These are phyloP conservation scores for Axinella damicornis DNA, from an alignment of 37 sponge, comb jelly and placozoan genomes.

Conservation along the genomic window DNA sequence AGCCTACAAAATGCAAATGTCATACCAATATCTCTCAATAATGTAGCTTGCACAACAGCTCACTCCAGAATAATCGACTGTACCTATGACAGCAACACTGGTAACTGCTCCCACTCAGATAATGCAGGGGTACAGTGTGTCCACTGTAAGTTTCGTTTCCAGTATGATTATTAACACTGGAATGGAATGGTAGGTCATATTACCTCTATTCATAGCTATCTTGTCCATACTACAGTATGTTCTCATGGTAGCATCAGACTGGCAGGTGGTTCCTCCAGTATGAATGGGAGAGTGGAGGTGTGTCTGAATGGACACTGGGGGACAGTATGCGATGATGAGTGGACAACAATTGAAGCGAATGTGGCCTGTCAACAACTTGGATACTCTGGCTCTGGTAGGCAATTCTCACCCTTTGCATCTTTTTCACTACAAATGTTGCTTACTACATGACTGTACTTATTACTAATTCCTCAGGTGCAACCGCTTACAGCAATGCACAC, in stretches of 20 bases:
- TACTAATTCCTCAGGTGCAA: neutral
- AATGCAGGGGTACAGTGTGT: neutral
- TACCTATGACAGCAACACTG: neutral
- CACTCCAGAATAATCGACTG: neutral
- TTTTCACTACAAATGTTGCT: too few relatives aligned
- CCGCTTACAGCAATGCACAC: neutral
- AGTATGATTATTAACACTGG: too few relatives aligned
- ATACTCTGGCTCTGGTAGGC: neutral
- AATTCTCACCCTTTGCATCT: too few relatives aligned
- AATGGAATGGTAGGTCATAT: too few relatives aligned
- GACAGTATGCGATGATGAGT: neutral
- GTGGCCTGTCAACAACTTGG: slow-evolving; percentile 1
- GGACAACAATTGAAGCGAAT: neutral
- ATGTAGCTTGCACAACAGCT: neutral
- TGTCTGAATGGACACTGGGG: neutral
- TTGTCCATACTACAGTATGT: neutral
- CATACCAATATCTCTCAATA: too few relatives aligned
- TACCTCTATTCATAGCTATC: too few relatives aligned
- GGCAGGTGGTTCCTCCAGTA: neutral
- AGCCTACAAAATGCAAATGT: too few relatives aligned
- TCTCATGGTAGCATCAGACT: neutral
- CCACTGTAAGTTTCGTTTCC: too few relatives aligned
- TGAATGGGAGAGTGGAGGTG: slow-evolving; percentile 1
- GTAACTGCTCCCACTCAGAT: neutral
- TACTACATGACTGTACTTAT: too few relatives aligned